Evolutionary conservation across 2,113 vertebrate species (phyloP).

Genomic region (Eubucco bourcierii): DNA sequence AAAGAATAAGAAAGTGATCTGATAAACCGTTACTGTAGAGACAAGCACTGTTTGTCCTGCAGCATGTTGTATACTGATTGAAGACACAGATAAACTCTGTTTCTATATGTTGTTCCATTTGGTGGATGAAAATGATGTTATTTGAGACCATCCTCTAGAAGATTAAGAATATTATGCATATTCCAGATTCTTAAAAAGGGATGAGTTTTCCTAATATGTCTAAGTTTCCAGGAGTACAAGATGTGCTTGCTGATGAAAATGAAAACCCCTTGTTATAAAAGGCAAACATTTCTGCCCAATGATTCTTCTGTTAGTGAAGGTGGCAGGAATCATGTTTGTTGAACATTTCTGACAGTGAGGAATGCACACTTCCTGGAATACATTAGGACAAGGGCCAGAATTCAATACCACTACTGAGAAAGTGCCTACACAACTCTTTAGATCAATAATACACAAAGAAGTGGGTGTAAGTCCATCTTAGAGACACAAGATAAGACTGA

Average conservation of each 20-base stretch:
- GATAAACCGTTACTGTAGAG: background rate
- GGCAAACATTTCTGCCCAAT: background rate
- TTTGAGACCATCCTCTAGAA: background rate
- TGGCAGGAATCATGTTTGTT: background rate
- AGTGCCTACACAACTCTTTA: background rate
- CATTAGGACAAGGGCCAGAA: slow-evolving; percentile 12
- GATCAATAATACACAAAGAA: background rate
- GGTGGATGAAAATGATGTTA: background rate
- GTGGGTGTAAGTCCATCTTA: background rate
- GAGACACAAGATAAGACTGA: background rate
- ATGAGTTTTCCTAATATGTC: background rate
- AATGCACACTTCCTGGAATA: slow-evolving; percentile 11
- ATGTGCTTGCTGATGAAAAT: background rate
- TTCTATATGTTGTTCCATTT: background rate
- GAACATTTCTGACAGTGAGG: background rate
- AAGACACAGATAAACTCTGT: background rate
- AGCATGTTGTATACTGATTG: background rate
- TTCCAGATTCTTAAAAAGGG: background rate
- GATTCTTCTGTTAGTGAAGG: background rate
- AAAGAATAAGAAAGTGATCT: background rate
- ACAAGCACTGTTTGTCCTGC: background rate
- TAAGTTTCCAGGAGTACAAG: background rate
- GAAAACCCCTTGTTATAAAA: background rate
- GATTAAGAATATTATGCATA: background rate
- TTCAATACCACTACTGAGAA: slow-evolving; percentile 5